These are phyloP conservation scores for Promerops cafer DNA, from an alignment of 2,113 vertebrate species.

Conservation along the genomic window DNA sequence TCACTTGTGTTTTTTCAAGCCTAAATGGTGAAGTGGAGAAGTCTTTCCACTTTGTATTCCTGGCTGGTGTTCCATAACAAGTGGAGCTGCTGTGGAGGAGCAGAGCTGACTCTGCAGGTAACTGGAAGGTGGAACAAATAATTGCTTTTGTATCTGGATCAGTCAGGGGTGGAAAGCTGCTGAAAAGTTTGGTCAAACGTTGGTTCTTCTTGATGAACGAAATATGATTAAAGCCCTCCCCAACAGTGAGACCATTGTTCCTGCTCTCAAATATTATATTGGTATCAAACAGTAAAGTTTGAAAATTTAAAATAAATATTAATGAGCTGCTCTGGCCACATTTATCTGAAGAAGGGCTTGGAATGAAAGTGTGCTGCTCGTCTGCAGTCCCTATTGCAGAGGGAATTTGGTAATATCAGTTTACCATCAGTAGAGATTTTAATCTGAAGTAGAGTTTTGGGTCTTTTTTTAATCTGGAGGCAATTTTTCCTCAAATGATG, in stretches of 20 bases:
- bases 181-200: background rate
- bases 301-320: background rate
- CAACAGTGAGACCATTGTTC: background rate
- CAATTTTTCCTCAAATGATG: background rate
- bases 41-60: fast-evolving
- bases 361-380: background rate
- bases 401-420: background rate
- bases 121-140: background rate
- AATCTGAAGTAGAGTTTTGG: background rate
- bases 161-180: background rate
- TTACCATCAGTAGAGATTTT: background rate
- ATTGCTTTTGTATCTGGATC: background rate
- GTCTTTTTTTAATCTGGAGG: background rate
- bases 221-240: background rate
- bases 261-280: background rate
- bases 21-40: background rate
- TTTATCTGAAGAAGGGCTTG: background rate
- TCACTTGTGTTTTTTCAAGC: background rate
- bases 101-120: background rate
- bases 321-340: background rate
- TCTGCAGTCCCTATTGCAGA: background rate
- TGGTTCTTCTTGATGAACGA: background rate
- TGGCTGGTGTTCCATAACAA: background rate
- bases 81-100: background rate
- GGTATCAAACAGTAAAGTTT: background rate